Percentiles rank a stretch among this genome's conserved stretches.
Evolutionary conservation across 1,140 invertebrate genomes (phyloP).

Genomic region (Drosophila subpulchrella): DNA sequence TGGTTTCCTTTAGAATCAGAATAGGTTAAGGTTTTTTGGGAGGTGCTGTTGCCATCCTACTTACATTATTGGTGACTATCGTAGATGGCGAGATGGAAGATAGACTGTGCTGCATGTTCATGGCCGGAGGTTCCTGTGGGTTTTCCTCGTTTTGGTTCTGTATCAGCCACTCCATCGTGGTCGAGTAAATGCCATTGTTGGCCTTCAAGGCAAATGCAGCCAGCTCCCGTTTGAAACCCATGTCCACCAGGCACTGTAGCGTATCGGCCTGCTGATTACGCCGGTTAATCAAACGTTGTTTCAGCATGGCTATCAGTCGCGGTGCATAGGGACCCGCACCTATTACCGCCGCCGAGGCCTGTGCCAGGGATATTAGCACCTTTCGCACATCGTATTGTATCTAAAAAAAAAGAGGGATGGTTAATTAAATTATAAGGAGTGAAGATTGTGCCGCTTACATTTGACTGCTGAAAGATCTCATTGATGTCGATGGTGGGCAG

Average conservation of each 20-base stretch:
- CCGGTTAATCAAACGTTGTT: constrained; percentile 78
- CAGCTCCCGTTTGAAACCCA: constrained; percentile 77
- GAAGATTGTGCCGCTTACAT: constrained; percentile 44
- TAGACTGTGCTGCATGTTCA: constrained; percentile 65
- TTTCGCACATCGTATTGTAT: constrained; percentile 84
- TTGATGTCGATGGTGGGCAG: constrained; percentile 80
- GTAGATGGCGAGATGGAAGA: constrained; percentile 76
- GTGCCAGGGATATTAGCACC: constrained; percentile 79
- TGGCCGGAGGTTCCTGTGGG: constrained; percentile 25
- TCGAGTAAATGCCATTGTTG: constrained; percentile 76
- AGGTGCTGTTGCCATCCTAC: neutral
- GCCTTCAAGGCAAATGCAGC: constrained; percentile 71
- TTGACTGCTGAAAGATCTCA: constrained; percentile 83
- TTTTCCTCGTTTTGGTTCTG: constrained; percentile 71
- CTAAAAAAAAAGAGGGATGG: constrained; percentile 31
- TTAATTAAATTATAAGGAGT: neutral
- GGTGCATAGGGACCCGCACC: constrained; percentile 79
- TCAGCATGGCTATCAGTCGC: constrained; percentile 79
- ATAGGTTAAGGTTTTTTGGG: neutral
- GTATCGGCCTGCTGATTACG: constrained; percentile 76
- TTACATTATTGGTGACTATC: constrained; percentile 76
- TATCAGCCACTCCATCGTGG: constrained; percentile 78
- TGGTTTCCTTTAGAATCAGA: constrained; percentile 46
- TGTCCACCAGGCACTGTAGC: constrained; percentile 79
- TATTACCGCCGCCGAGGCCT: constrained; percentile 76